Percentiles rank a stretch among this genome's conserved stretches.
Conservation (phyloP, 2,113 vertebrate genomes). For the Pachyramphus minor region DNA sequence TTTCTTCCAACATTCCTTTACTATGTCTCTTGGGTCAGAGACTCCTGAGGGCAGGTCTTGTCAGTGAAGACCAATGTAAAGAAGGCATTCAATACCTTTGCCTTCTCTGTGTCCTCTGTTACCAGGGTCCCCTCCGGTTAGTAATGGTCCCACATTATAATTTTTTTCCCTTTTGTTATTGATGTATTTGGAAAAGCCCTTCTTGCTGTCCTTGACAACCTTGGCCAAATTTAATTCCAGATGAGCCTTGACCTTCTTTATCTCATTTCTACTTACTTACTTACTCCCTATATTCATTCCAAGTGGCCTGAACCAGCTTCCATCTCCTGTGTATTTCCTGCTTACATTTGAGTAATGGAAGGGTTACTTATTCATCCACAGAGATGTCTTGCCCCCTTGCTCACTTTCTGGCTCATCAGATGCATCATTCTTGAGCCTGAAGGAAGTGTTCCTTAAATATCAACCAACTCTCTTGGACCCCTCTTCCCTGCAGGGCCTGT, state of each 20-base stretch:
- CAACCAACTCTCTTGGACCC: not conserved
- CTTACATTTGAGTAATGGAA: fast-evolving
- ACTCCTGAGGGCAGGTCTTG: too few species aligned
- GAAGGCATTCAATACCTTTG: too few species aligned
- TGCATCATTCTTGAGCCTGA: not conserved
- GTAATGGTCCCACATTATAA: not conserved
- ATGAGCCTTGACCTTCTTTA: not conserved
- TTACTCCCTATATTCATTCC: not conserved
- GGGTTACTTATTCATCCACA: not conserved
- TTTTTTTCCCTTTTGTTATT: not conserved
- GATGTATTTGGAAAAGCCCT: not conserved
- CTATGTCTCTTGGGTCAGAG: too few species aligned
- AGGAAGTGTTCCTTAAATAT: not conserved
- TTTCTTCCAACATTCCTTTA: too few species aligned
- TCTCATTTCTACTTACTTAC: not conserved
- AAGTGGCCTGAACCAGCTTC: not conserved
- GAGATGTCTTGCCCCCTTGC: not conserved
- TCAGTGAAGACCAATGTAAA: too few species aligned
- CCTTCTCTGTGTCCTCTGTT: not conserved
- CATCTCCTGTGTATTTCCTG: not conserved
- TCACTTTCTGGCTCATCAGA: fast-evolving
- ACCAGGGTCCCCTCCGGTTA: not conserved
- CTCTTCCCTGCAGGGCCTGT: not conserved
- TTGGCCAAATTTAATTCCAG: not conserved
- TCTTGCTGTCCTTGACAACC: not conserved